Evolutionary conservation across 2,888 invertebrate genomes (phyloP).

Genomic region (Callyntrura guangdongensis): DNA sequence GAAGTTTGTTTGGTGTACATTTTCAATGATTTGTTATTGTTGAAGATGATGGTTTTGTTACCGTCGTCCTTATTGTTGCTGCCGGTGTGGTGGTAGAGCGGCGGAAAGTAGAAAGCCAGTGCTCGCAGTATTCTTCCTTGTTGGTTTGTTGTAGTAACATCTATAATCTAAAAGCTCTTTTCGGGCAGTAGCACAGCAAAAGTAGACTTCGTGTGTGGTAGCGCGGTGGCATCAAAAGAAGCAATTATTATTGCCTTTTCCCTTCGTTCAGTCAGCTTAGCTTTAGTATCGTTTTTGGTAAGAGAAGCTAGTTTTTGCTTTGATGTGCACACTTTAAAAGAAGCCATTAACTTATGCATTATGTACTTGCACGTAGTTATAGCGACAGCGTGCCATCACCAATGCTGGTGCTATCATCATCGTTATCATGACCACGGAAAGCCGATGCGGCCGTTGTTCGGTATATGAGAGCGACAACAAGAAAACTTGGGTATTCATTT

Average conservation of each 20-base stretch:
- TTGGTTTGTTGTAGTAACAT: not conserved
- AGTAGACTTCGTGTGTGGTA: not conserved
- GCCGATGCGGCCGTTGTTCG: slow-evolving; percentile 22
- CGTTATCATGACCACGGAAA: not conserved
- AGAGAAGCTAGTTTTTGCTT: slow-evolving; percentile 39
- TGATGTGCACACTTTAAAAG: slow-evolving; percentile 60
- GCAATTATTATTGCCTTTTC: slow-evolving; percentile 31
- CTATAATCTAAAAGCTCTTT: not conserved
- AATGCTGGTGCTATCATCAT: not conserved
- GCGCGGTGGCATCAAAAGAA: not conserved
- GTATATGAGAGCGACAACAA: not conserved
- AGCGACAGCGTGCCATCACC: slow-evolving; percentile 3
- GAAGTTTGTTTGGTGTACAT: slow-evolving; percentile 27
- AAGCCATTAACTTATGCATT: slow-evolving; percentile 58
- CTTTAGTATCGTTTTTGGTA: slow-evolving; percentile 36
- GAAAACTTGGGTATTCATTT: not conserved
- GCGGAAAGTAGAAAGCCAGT: not conserved
- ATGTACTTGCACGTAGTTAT: slow-evolving; percentile 22
- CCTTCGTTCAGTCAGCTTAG: slow-evolving; percentile 36
- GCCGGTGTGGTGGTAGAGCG: not conserved
- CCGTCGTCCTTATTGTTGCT: not conserved
- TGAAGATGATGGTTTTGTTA: not conserved
- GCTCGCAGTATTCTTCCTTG: not conserved
- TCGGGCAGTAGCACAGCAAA: not conserved
- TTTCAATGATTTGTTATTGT: slow-evolving; percentile 54